Conservation (phyloP, 1,140 invertebrate species). For the Armadillidium nasatum region DNA sequence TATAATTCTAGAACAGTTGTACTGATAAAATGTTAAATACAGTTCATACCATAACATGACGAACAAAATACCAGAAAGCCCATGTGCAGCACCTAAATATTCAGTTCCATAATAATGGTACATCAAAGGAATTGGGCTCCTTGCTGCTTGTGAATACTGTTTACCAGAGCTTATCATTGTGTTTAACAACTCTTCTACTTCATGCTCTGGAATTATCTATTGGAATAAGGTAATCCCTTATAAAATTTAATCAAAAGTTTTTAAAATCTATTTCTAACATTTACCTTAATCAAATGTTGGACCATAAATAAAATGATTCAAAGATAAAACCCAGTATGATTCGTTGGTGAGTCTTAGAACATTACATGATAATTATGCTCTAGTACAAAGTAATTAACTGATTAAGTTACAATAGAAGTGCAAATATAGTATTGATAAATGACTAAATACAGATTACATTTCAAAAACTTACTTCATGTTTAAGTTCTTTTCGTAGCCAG, state of each 20-base stretch:
- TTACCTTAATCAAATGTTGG: too few species aligned
- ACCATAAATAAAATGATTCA: too few species aligned
- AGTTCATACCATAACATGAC: conserved; percentile 34
- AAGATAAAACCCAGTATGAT: too few species aligned
- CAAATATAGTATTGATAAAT: too few species aligned
- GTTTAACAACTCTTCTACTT: conserved; percentile 58
- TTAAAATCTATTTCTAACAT: conserved; percentile 38
- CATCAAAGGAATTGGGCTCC: conserved; percentile 67
- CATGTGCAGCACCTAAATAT: conserved; percentile 75
- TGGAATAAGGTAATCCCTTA: conserved; percentile 47
- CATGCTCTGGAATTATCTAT: conserved; percentile 43
- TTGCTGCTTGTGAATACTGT: conserved; percentile 58
- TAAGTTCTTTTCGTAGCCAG: conserved; percentile 62
- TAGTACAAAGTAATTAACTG: too few species aligned
- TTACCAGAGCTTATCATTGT: conserved; percentile 65
- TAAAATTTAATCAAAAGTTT: conserved; percentile 54
- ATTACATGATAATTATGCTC: too few species aligned
- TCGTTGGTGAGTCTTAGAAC: too few species aligned
- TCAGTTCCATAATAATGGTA: conserved; percentile 79
- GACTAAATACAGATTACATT: too few species aligned
- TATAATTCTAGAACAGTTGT: too few species aligned
- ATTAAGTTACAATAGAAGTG: too few species aligned
- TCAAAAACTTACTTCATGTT: conserved; percentile 49
- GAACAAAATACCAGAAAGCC: conserved; percentile 60
- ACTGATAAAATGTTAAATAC: not conserved